Conservation (phyloP, 92 coral and sea anemone species). For the Zoanthus sansibaricus region DNA sequence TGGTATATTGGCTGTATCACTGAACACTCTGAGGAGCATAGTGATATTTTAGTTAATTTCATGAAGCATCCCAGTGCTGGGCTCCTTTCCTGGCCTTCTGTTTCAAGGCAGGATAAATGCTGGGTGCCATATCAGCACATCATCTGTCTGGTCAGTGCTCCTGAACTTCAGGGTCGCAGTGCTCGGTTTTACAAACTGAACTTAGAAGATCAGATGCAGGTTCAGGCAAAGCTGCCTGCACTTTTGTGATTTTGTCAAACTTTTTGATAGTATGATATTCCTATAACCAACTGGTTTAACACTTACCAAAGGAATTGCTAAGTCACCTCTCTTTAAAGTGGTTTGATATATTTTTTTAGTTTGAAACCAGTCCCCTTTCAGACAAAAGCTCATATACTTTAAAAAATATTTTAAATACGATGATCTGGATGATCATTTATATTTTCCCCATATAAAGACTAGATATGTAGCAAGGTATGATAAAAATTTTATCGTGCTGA, state of each 20-base stretch:
- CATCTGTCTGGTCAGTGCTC: conserved; percentile 18
- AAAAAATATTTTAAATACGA: too few relatives aligned
- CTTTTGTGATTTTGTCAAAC: not conserved
- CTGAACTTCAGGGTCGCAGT: conserved; percentile 36
- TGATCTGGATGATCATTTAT: too few relatives aligned
- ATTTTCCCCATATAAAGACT: too few relatives aligned
- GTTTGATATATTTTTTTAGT: too few relatives aligned
- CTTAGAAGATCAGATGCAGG: conserved; percentile 16
- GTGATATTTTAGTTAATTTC: conserved; percentile 2
- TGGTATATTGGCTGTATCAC: conserved; percentile 21
- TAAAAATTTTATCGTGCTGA: too few relatives aligned
- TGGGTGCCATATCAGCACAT: conserved; percentile 37
- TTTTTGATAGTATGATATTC: not conserved
- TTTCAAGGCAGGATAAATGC: conserved; percentile 7
- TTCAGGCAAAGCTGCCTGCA: not conserved
- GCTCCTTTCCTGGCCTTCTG: conserved; percentile 24
- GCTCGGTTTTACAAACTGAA: conserved; percentile 13
- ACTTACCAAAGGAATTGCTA: too few relatives aligned
- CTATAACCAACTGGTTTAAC: too few relatives aligned
- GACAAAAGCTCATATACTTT: too few relatives aligned
- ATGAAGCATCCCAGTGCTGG: conserved; percentile 11
- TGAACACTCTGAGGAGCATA: conserved; percentile 31
- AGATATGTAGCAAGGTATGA: too few relatives aligned
- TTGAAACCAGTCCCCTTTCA: too few relatives aligned
- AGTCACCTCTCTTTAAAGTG: too few relatives aligned